Evolutionary conservation across 2,888 invertebrate genomes (phyloP), one percentile per base, ranked within the genome.

Genomic region (Xestia ashworthii): DNA sequence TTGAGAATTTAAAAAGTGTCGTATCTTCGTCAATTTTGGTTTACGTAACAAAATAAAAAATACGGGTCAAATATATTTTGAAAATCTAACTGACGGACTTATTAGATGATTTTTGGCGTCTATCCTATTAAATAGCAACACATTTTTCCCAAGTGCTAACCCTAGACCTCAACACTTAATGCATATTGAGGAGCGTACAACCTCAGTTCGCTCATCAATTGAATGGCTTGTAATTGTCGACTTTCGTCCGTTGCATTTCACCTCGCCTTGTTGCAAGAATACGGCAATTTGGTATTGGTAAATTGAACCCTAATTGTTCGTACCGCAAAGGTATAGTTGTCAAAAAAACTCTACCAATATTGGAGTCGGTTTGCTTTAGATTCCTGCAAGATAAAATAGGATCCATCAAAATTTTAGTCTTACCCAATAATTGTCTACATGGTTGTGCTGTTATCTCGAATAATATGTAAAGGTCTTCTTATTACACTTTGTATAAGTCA

Each of bases 181-280:
- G 90, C 92, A 91, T 91, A 91, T 91, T 91, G 87, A 91, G 86
- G 84, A 89, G 84, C 81, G 88, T 84, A 85, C 87, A 81, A 83
- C 81, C 84, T 81, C 84, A 77, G 82, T 80, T 87, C 90, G 78
- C 79, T 89, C 92, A 88, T 91, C 93, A 93, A 93, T 93, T 91
- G 92, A 90, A 80, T 82, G 78, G 78, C 84, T 90, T 89, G 90
- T 93, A 92, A 93, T 93, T 91, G 90, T 83, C 84, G 91, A 91
- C 90, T 92, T 90, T 90, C 86, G 85, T 78, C 85, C 74, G 41
- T 62, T 86, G 88, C 83, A 89, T 87, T 90, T 82, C 71, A 82
- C 73, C 73, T 79, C 66, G 12, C 44, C 22, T 41, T 69, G 2
- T 38, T 50, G 41, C 64, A 60, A 74, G 66, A 8, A 50, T 67